phyloP scores from a whole-genome alignment of 2,888 invertebrate species.

The Pandemis heparana region DNA sequence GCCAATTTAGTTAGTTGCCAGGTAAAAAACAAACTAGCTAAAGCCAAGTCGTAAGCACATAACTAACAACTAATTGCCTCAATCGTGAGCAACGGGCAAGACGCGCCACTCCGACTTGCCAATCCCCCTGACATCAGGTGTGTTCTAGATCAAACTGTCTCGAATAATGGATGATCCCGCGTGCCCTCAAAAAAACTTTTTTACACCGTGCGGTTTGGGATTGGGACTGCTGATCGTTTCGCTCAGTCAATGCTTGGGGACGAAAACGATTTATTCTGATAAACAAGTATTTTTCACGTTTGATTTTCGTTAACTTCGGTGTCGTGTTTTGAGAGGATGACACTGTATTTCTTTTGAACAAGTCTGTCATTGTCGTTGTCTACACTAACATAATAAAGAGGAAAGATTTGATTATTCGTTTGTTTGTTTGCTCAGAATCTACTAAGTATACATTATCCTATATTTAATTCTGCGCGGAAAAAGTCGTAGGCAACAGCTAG shows the following conservation, averaged over 20 bases:
- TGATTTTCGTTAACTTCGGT: background rate
- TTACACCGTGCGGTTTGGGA: background rate
- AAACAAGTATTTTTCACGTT: background rate
- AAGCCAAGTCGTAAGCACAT: background rate
- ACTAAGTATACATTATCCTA: too few species aligned
- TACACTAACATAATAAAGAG: too few species aligned
- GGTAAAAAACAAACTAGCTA: background rate
- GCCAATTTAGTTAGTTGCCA: background rate
- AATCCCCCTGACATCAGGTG: slow-evolving; percentile 4
- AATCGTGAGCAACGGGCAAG: background rate
- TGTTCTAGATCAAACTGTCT: slow-evolving; percentile 1
- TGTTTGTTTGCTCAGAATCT: too few species aligned
- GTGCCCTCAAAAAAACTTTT: background rate
- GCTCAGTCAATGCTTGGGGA: background rate
- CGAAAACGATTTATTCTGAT: background rate
- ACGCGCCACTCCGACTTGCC: background rate
- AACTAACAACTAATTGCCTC: slow-evolving; percentile 5
- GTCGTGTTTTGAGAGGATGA: background rate
- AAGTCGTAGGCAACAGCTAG: too few species aligned
- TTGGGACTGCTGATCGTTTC: background rate
- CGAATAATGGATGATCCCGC: slow-evolving; percentile 1
- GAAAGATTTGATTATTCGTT: too few species aligned
- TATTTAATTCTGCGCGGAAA: too few species aligned
- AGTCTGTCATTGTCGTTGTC: too few species aligned
- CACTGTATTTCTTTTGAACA: too few species aligned